These are phyloP conservation scores for Corvus hawaiiensis DNA, from an alignment of 2,113 vertebrate genomes.

Conservation along the genomic window DNA sequence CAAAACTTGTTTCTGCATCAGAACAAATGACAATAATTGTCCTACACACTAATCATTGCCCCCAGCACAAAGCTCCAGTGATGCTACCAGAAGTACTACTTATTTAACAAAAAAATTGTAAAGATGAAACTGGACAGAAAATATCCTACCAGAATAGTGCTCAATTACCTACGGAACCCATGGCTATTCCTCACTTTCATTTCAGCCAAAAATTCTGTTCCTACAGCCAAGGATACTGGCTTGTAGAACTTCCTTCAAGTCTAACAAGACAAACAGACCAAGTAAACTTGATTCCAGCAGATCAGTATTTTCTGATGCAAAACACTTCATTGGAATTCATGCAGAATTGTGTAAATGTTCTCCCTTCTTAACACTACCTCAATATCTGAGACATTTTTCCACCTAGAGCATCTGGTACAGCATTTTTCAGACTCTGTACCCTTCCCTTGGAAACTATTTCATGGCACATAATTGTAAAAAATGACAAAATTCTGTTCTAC, in stretches of 20 bases:
- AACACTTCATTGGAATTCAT: neutral
- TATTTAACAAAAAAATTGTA: neutral
- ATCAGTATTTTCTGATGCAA: neutral
- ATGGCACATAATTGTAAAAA: neutral
- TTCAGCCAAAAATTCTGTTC: neutral
- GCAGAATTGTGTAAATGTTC: neutral
- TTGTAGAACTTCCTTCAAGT: neutral
- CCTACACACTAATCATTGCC: neutral
- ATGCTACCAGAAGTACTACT: neutral
- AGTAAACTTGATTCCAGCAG: neutral
- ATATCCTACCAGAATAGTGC: neutral
- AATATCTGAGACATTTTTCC: neutral
- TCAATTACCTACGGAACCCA: neutral
- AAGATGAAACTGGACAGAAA: neutral
- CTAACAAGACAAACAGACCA: neutral
- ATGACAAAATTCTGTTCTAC: neutral
- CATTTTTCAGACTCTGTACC: neutral
- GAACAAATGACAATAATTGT: neutral
- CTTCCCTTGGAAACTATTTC: neutral
- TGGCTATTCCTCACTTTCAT: neutral
- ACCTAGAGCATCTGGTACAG: neutral
- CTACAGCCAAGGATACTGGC: neutral
- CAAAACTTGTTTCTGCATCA: neutral
- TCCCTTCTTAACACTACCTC: neutral
- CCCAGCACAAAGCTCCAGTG: neutral